A percentile compares a stretch with the other conserved stretches of the same genome.
These are phyloP conservation scores for Nebria brevicollis DNA, from an alignment of 2,888 invertebrate genomes.

Conservation along the genomic window DNA sequence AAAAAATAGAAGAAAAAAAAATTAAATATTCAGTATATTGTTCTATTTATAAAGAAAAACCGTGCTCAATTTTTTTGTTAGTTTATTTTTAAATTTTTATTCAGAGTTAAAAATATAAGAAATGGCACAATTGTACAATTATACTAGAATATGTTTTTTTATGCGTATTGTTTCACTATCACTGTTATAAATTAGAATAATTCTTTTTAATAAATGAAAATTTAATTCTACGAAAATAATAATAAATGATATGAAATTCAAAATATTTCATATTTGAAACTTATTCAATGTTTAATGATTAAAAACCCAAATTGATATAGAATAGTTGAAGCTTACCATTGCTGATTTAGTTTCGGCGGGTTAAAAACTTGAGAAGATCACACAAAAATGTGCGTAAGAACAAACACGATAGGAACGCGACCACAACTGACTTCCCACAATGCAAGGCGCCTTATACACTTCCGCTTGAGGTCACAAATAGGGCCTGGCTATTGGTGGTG, in stretches of 20 bases:
- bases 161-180: too few relatives aligned
- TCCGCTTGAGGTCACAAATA: slow-evolving; percentile 26
- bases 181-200: too few relatives aligned
- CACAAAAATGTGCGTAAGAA: slow-evolving; percentile 8
- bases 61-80: background rate
- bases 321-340: slow-evolving; percentile 26
- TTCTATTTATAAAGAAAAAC: background rate
- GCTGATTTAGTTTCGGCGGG: slow-evolving; percentile 18
- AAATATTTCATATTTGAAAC: too few relatives aligned
- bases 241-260: too few relatives aligned
- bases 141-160: too few relatives aligned
- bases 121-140: too few relatives aligned
- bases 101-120: background rate
- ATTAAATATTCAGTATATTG: background rate
- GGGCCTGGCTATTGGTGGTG: slow-evolving; percentile 14
- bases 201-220: too few relatives aligned
- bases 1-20: background rate
- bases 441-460: slow-evolving; percentile 40
- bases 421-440: slow-evolving; percentile 29
- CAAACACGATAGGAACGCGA: slow-evolving; percentile 39
- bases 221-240: too few relatives aligned
- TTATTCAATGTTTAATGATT: too few relatives aligned
- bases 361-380: slow-evolving; percentile 7
- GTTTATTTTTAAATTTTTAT: background rate
- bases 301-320: background rate